These are phyloP conservation scores for Chironomus riparius DNA, from an alignment of 2,888 invertebrate species.

Conservation along the genomic window DNA sequence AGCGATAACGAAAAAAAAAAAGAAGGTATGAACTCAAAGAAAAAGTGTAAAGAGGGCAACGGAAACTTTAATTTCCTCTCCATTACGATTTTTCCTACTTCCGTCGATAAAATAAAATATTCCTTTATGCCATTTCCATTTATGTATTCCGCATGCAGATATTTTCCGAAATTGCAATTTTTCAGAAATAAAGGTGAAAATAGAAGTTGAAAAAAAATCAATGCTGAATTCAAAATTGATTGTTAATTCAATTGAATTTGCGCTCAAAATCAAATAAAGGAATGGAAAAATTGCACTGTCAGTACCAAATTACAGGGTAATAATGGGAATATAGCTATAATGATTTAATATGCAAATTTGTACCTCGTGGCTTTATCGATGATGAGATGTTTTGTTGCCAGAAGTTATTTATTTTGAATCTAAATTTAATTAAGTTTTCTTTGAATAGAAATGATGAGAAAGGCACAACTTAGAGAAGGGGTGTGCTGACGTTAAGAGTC, in stretches of 20 bases:
- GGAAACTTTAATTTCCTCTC: constrained; percentile 12
- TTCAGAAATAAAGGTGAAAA: background rate
- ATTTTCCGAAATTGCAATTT: background rate
- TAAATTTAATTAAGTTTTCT: background rate
- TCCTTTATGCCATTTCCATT: background rate
- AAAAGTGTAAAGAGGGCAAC: background rate
- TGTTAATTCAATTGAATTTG: constrained; percentile 14
- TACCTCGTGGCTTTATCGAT: background rate
- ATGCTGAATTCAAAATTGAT: constrained; percentile 15
- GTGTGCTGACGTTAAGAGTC: too few relatives aligned
- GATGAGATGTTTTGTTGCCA: background rate
- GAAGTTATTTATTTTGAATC: background rate
- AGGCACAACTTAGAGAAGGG: too few relatives aligned
- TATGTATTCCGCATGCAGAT: background rate
- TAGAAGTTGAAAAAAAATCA: background rate
- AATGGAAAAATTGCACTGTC: too few relatives aligned
- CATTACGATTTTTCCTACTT: background rate
- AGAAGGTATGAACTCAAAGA: background rate
- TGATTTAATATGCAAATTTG: constrained; percentile 20
- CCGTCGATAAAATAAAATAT: background rate
- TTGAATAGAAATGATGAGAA: too few relatives aligned
- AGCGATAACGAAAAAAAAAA: too few relatives aligned
- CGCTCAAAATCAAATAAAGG: background rate
- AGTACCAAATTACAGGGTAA: constrained; percentile 17
- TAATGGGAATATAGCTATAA: constrained; percentile 2